Evolutionary conservation across 2,888 invertebrate species (phyloP), one percentile per base, ranked within the genome.

Genomic region (Proisotoma minuta): DNA sequence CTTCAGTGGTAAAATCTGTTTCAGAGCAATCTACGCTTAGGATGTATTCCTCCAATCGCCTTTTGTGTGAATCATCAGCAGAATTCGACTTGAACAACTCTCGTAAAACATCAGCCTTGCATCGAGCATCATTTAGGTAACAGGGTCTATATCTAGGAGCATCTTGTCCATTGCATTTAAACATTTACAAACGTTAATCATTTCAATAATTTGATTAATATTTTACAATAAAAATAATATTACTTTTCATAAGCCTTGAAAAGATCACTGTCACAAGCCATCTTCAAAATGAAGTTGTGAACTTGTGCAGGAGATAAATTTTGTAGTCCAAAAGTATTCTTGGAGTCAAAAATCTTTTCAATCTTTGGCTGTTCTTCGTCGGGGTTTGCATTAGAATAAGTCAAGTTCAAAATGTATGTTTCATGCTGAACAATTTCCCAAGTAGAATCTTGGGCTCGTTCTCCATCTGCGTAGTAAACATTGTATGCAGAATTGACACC

Each of bases 401-500:
- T 86, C 29, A 92, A 77, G 77, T 92, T 88, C 75, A 87, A 85
- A 10, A 83, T 84, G 81, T 85, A 90, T 59, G 85, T 86, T 1
- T 85, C 81, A 59, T 86, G 84, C 74, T 87, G 85, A 28, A 82
- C 75, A 18, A 71, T 60, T 52, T 70, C 71, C 71, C 71, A 73
- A 8, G 69, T 69, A 3, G 76, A 75, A 5, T 74, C 54, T 53
- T 67, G 18, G 0, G 54, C 66, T 60, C 77, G 51, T 20, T 79
- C 76, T 0, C 83, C 79, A 74, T 89, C 84, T 8, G 89, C 79
- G 3, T 82, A 80, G 74, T 86, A 89, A 20, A 90, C 79, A 73
- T 88, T 84, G 75, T 90, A 94, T 73, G 89, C 89, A 4, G 90
- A 86, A 78, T 91, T 92, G 26, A 92, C 93, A 1, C 86, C 88